Conservation (phyloP, 1,140 invertebrate genomes). For the Akabosia matsudoensis region DNA sequence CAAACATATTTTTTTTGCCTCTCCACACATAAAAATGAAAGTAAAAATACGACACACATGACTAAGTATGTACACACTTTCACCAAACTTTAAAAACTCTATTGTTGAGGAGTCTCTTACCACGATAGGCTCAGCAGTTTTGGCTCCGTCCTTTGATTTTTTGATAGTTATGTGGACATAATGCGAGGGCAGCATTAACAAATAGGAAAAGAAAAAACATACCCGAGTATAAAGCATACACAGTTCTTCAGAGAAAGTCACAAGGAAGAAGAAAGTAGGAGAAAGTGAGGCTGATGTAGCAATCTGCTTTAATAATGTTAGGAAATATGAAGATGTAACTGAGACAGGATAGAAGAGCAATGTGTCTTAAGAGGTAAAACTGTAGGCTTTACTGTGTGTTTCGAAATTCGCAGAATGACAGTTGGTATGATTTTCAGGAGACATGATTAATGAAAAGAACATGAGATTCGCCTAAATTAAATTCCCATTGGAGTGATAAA, state of each 20-base stretch:
- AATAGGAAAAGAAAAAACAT: constrained; percentile 11
- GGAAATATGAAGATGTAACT: too few species aligned
- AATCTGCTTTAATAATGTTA: too few species aligned
- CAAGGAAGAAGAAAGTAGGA: background rate
- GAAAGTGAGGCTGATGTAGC: background rate
- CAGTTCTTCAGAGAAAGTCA: background rate
- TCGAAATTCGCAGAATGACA: background rate
- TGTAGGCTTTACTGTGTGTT: too few species aligned
- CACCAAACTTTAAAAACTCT: background rate
- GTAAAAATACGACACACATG: background rate
- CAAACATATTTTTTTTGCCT: background rate
- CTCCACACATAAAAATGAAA: background rate
- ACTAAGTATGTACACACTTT: background rate
- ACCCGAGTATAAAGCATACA: constrained; percentile 20
- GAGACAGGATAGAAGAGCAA: too few species aligned
- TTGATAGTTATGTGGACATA: constrained; percentile 21
- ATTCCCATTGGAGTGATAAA: background rate
- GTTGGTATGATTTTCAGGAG: background rate
- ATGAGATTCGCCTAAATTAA: background rate
- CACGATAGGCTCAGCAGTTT: constrained; percentile 89
- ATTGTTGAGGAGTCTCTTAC: constrained; percentile 60
- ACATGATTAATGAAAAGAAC: background rate
- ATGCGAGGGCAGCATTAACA: constrained; percentile 24
- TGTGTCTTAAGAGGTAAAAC: too few species aligned
- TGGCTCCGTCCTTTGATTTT: constrained; percentile 68